A percentile compares a stretch with the other conserved stretches of the same genome.
Evolutionary conservation across 2,888 invertebrate species (phyloP).

Genomic region (Diaphora mendica): DNA sequence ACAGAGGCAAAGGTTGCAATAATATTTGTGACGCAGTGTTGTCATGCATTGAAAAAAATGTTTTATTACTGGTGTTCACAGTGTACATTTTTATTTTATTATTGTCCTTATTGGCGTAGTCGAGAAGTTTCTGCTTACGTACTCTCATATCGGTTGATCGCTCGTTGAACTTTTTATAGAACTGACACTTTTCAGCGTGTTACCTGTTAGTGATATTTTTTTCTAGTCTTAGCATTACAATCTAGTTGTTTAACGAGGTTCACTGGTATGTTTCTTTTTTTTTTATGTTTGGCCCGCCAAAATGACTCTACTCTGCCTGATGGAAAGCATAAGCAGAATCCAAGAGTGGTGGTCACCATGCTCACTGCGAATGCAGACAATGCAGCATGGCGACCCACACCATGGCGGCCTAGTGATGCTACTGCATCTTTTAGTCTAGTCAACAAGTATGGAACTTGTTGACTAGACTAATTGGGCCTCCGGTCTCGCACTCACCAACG

Average conservation of each 20-base stretch:
- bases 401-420: too few relatives aligned
- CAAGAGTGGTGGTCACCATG: too few relatives aligned
- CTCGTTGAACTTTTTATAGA: background rate
- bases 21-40: conserved; percentile 47
- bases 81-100: conserved; percentile 3
- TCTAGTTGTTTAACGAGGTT: background rate
- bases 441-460: too few relatives aligned
- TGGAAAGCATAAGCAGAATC: too few relatives aligned
- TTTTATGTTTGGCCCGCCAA: too few relatives aligned
- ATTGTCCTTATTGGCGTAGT: background rate
- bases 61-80: conserved; percentile 32
- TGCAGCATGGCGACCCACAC: too few relatives aligned
- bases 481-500: too few relatives aligned
- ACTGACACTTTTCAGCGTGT: background rate
- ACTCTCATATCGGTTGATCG: background rate
- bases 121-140: background rate
- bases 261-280: too few relatives aligned
- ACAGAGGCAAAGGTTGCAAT: conserved; percentile 52
- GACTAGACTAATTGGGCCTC: too few relatives aligned
- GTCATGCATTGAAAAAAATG: conserved; percentile 49
- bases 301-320: too few relatives aligned
- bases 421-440: too few relatives aligned
- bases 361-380: too few relatives aligned
- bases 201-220: background rate
- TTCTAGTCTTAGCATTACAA: background rate